Percentiles rank a stretch among this genome's conserved stretches.
phyloP scores from a whole-genome alignment of 1,140 invertebrate species.

The Onthophagus taurus region DNA sequence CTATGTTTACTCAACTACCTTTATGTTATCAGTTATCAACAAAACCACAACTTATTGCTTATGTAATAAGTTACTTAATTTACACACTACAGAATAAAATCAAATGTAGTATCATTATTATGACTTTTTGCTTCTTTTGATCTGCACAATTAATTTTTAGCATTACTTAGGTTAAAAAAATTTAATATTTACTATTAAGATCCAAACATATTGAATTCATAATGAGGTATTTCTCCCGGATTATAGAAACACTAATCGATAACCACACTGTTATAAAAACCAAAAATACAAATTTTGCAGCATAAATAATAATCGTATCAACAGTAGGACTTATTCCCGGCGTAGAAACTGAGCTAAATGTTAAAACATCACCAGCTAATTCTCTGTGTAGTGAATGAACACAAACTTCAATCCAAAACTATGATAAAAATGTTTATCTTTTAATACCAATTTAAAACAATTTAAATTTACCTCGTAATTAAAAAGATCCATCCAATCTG shows the following conservation, averaged over 20 bases:
- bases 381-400: slow-evolving; percentile 5
- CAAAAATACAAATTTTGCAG: slow-evolving; percentile 7
- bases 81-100: too few species aligned
- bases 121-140: too few species aligned
- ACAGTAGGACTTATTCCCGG: slow-evolving; percentile 7
- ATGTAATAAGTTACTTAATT: too few species aligned
- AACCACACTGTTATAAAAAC: slow-evolving; percentile 1
- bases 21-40: too few species aligned
- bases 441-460: neutral
- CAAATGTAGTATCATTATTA: too few species aligned
- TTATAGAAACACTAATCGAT: slow-evolving; percentile 1
- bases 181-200: slow-evolving; percentile 2
- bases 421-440: neutral
- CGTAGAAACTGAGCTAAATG: slow-evolving; percentile 7
- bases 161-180: too few species aligned
- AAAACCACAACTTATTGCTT: too few species aligned
- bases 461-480: neutral
- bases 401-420: slow-evolving; percentile 8
- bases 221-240: neutral
- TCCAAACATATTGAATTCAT: neutral
- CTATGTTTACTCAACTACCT: too few species aligned
- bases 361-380: slow-evolving; percentile 9
- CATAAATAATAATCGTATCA: slow-evolving; percentile 4
- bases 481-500: neutral
- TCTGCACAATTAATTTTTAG: too few species aligned